Conservation (phyloP, 2,797 vertebrate species). For the Rhabdophis nuchalis region DNA sequence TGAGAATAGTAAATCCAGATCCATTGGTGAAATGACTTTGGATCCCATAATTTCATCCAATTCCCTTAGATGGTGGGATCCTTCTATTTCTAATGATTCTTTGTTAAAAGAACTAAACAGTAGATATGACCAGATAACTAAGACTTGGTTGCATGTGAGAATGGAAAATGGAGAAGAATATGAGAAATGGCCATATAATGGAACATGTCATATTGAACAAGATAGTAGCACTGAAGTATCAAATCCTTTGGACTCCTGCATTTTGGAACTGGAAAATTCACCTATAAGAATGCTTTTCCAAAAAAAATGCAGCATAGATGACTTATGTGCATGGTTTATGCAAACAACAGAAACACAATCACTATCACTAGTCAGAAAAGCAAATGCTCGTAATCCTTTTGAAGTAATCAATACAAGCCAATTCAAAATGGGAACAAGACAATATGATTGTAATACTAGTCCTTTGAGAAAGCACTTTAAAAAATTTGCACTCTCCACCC, state of each 20-base stretch:
- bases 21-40: slow-evolving; percentile 74
- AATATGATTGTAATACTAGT: slow-evolving; percentile 75
- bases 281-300: slow-evolving; percentile 89
- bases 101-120: slow-evolving; percentile 84
- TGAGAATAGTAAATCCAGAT: slow-evolving; percentile 63
- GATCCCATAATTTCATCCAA: slow-evolving; percentile 82
- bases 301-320: slow-evolving; percentile 87
- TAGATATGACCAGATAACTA: slow-evolving; percentile 84
- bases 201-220: slow-evolving; percentile 57
- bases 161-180: slow-evolving; percentile 66
- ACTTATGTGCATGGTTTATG: slow-evolving; percentile 95
- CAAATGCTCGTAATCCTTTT: slow-evolving; percentile 84
- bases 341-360: slow-evolving; percentile 98
- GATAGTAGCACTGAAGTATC: slow-evolving; percentile 53
- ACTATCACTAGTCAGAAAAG: slow-evolving; percentile 87
- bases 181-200: slow-evolving; percentile 59
- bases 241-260: slow-evolving; percentile 68
- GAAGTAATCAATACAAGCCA: slow-evolving; percentile 84
- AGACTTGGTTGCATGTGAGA: slow-evolving; percentile 84
- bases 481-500: slow-evolving; percentile 90
- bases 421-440: slow-evolving; percentile 72
- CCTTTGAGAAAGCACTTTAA: slow-evolving; percentile 92
- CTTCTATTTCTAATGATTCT: slow-evolving; percentile 79
- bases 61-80: slow-evolving; percentile 88
- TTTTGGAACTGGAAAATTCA: slow-evolving; percentile 75